phyloP scores from a whole-genome alignment of 2,797 vertebrate species.

The Remorina albescens region DNA sequence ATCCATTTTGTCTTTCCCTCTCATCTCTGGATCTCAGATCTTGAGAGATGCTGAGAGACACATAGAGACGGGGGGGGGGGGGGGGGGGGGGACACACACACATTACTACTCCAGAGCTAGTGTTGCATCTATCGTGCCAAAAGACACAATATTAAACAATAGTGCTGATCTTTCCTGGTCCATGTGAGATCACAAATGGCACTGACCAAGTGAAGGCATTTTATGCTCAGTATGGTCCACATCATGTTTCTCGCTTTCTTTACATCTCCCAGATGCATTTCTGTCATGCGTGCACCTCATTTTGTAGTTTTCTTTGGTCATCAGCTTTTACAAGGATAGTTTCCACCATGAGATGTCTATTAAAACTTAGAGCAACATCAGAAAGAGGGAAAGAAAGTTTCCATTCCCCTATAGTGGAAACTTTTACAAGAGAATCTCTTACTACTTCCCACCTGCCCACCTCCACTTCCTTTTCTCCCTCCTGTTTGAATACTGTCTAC shows the following conservation, averaged over 20 bases:
- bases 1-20: conserved; percentile 46
- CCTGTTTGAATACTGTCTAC: conserved; percentile 14
- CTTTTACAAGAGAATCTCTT: conserved; percentile 65
- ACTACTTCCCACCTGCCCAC: conserved; percentile 69
- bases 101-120: conserved; percentile 39
- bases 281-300: conserved; percentile 64
- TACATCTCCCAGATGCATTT: conserved; percentile 71
- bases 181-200: conserved; percentile 66
- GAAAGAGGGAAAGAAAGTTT: conserved; percentile 59
- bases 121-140: conserved; percentile 50
- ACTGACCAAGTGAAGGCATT: conserved; percentile 45
- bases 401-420: conserved; percentile 68
- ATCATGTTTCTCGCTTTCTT: conserved; percentile 58
- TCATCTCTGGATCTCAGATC: conserved; percentile 46
- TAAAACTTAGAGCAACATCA: conserved; percentile 64
- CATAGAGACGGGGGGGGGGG: conserved; percentile 1
- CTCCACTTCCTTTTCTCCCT: conserved; percentile 30
- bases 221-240: conserved; percentile 66
- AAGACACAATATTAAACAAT: conserved; percentile 68
- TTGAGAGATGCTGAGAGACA: conserved; percentile 43
- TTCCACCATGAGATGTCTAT: conserved; percentile 72
- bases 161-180: conserved; percentile 38
- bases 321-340: conserved; percentile 67
- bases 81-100: conserved; percentile 16
- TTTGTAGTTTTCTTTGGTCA: conserved; percentile 70